Conservation (phyloP, 1,140 invertebrate genomes). For the Vanessa atalanta region DNA sequence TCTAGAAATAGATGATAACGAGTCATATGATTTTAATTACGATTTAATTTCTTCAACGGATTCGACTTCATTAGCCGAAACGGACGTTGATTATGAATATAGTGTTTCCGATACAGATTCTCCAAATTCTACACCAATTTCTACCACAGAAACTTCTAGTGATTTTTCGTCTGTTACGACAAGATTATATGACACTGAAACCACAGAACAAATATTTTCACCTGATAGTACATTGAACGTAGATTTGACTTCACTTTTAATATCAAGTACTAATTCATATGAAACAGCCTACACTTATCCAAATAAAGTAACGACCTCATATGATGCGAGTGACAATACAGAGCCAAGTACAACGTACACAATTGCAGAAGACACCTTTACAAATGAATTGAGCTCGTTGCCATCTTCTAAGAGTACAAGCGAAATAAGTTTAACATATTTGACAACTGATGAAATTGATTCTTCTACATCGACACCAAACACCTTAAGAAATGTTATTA, state of each 20-base stretch:
- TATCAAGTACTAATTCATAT: conserved; percentile 2
- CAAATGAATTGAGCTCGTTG: conserved; percentile 18
- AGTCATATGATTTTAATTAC: conserved; percentile 37
- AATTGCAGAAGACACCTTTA: neutral
- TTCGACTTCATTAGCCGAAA: conserved; percentile 10
- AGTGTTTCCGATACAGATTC: conserved; percentile 11
- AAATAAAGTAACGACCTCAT: neutral
- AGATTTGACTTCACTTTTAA: neutral
- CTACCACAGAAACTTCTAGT: neutral
- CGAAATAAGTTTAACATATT: conserved; percentile 14
- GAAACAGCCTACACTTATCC: neutral
- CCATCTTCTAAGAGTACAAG: conserved; percentile 11
- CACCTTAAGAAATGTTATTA: conserved; percentile 19
- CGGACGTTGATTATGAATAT: conserved; percentile 3
- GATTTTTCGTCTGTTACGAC: neutral
- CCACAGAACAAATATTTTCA: neutral
- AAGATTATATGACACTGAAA: neutral
- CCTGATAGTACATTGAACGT: neutral
- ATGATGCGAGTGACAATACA: neutral
- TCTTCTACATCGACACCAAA: conserved; percentile 14
- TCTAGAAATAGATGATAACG: conserved; percentile 45
- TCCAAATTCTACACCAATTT: conserved; percentile 4
- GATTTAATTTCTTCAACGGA: conserved; percentile 30
- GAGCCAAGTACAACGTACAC: neutral
- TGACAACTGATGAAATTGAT: conserved; percentile 21